phyloP scores from a whole-genome alignment of 1,140 invertebrate genomes.

The Galleria mellonella region DNA sequence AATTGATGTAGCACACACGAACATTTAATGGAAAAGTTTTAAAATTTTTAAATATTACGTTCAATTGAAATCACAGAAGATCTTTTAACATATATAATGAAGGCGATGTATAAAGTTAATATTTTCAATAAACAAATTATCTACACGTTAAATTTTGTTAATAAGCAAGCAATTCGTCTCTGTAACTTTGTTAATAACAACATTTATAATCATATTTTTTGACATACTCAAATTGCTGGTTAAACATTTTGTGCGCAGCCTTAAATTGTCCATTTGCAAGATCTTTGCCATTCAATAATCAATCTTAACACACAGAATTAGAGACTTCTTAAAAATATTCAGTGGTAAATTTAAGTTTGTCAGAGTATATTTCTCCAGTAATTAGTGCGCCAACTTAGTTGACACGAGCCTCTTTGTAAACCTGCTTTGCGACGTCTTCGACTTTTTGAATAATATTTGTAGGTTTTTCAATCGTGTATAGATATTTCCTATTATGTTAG shows the following conservation, averaged over 20 bases:
- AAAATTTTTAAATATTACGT: no score
- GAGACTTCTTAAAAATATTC: conserved; percentile 5
- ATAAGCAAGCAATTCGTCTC: conserved; percentile 29
- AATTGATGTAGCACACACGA: no score
- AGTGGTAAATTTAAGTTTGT: conserved; percentile 25
- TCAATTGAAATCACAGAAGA: conserved; percentile 4
- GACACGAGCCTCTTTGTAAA: conserved; percentile 38
- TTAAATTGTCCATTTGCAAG: background rate
- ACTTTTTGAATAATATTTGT: conserved; percentile 40
- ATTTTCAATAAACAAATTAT: no score
- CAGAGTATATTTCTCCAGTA: conserved; percentile 28
- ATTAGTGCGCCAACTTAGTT: conserved; percentile 42
- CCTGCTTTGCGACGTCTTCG: conserved; percentile 29
- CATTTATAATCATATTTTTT: conserved; percentile 38
- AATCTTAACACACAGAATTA: conserved; percentile 18
- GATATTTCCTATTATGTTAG: conserved; percentile 18
- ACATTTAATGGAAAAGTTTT: background rate
- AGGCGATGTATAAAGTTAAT: conserved; percentile 18
- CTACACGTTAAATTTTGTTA: conserved; percentile 11
- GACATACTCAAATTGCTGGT: conserved; percentile 20
- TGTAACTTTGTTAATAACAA: conserved; percentile 40
- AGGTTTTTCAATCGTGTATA: conserved; percentile 42
- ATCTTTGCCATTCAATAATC: conserved; percentile 7
- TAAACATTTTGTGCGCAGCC: no score
- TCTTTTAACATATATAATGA: conserved; percentile 20